These are phyloP conservation scores for Morinoia aosen DNA, from an alignment of 2,888 invertebrate species.

Conservation along the genomic window DNA sequence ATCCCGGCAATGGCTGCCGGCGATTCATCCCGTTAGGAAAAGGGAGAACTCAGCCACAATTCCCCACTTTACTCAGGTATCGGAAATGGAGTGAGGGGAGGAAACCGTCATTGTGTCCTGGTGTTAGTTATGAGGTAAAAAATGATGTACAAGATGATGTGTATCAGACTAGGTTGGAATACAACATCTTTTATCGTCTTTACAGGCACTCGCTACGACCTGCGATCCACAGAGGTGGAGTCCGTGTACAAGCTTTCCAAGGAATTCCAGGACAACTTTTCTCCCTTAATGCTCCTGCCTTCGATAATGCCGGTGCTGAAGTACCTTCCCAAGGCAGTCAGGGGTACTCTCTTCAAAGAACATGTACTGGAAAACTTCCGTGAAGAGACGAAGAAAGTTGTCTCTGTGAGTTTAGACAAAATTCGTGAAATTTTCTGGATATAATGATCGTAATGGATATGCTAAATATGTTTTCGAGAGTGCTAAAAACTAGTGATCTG, in stretches of 20 bases:
- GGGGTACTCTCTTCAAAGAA: neutral
- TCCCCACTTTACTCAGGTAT: no score
- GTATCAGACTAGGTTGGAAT: no score
- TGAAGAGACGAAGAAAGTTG: neutral
- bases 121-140: no score
- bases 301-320: neutral
- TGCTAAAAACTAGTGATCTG: neutral
- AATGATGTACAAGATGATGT: no score
- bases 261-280: neutral
- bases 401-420: neutral
- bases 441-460: neutral
- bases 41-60: no score
- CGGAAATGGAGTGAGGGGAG: no score
- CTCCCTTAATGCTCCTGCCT: neutral
- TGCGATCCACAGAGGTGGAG: neutral
- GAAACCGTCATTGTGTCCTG: no score
- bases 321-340: neutral
- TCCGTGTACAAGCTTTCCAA: neutral
- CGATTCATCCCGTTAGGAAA: no score
- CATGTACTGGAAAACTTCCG: neutral
- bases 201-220: conserved; percentile 14
- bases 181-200: no score
- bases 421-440: neutral
- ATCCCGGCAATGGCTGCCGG: no score
- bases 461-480: neutral